Base-by-base conservation (phyloP, 2,113 vertebrate species). In the Laticauda colubrina region DNA sequence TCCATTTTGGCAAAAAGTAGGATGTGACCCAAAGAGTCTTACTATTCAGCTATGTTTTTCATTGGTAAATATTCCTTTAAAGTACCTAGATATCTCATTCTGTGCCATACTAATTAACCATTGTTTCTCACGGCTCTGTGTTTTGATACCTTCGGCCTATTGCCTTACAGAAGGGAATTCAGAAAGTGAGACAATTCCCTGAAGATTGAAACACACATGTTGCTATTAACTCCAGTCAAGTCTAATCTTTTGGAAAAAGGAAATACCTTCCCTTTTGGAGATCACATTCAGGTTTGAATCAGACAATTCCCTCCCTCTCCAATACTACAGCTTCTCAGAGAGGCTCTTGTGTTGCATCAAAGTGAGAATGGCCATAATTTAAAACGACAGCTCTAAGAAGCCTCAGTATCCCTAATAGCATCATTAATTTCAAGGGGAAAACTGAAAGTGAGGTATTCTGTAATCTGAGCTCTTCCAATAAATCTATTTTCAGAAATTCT, bases 391-490 rank as follows among this genome's bases (percentile, higher is more conserved):
- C 89, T 95, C 94, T 93, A 94, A 96, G 96, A 88, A 96, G 94
- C 95, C 95, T 97, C 96, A 92, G 96, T 81, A 93, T 95, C 96
- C 96, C 97, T 97, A 95, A 94, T 91, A 97, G 96, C 95, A 95
- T 96, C 96, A 97, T 98, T 97, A 97, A 98, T 95, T 95, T 48
- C 96, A 96, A 95, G 95, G 95, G 90, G 91, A 96, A 81, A 93
- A 94, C 95, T 96, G 97, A 95, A 97, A 96, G 96, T 93, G 96
- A 96, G 93, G 90, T 96, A 95, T 95, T 93, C 91, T 96, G 97
- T 97, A 98, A 97, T 96, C 93, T 94, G 96, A 98, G 97, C 96
- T 94, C 96, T 96, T 96, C 94, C 94, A 97, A 95, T 96, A 96
- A 97, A 97, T 93, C 95, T 95, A 95, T 94, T 91, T 96, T 96